Evolutionary conservation across 2,797 vertebrate genomes (phyloP), one percentile per base, ranked within the genome.

Genomic region (Protosalanx chinensis): DNA sequence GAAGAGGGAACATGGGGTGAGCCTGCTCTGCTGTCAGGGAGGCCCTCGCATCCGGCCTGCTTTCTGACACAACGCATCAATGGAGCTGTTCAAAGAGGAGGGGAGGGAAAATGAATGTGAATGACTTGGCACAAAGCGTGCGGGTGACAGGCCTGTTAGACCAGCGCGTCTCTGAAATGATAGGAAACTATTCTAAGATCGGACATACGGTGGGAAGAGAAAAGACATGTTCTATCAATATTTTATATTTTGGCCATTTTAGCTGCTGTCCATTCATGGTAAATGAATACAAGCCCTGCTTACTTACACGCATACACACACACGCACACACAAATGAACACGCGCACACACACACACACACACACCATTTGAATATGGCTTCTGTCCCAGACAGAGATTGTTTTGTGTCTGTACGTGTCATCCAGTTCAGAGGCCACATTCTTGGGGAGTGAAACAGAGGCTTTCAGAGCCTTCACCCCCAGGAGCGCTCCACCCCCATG

Each of bases 351-450:
- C 61, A 59, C 12, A 12, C 32, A 12, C 64, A 62, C 57, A 63
- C 71, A 64, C 20, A 30, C 20, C 72, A 74, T 85, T 84, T 81
- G 76, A 82, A 73, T 46, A 46, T 37, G 73, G 75, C 78, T 76
- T 67, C 72, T 70, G 64, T 74, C 61, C 68, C 79, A 76, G 79
- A 88, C 83, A 85, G 79, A 81, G 80, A 83, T 85, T 84, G 84
- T 88, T 86, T 86, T 87, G 70, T 72, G 87, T 87, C 77, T 81
- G 76, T 61, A 78, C 51, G 88, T 89, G 84, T 88, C 86, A 87
- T 87, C 72, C 81, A 78, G 87, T 89, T 88, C 87, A 89, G 79
- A 88, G 86, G 82, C 56, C 4, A 56, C 84, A 87, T 90, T 89
- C 85, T 89, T 84, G 80, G 72, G 75, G 82, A 78, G 82, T 72